These are phyloP conservation scores for Anagrus nilaparvatae DNA, from an alignment of 1,140 invertebrate genomes.

Conservation along the genomic window DNA sequence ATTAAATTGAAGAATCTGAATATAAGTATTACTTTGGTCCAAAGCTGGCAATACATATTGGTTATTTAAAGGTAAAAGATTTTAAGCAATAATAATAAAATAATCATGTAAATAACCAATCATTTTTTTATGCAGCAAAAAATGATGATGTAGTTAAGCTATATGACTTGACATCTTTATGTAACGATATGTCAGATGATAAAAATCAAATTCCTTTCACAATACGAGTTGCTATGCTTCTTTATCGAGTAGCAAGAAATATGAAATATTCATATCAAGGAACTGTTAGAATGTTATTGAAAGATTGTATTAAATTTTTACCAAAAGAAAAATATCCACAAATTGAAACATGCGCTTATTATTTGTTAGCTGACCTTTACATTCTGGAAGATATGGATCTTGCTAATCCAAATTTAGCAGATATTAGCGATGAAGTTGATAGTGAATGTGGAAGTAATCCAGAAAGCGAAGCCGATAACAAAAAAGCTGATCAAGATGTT, in stretches of 20 bases:
- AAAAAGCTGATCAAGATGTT: slow-evolving; percentile 28
- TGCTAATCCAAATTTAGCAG: slow-evolving; percentile 44
- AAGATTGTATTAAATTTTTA: slow-evolving; percentile 69
- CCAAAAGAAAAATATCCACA: slow-evolving; percentile 73
- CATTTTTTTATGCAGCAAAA: slow-evolving; percentile 44
- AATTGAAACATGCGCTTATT: slow-evolving; percentile 80
- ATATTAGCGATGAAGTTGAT: slow-evolving; percentile 42
- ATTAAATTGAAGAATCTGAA: too few species aligned
- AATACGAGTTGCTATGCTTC: slow-evolving; percentile 80
- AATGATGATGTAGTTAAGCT: slow-evolving; percentile 88
- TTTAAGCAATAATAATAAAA: too few species aligned
- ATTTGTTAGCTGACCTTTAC: slow-evolving; percentile 78
- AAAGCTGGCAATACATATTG: slow-evolving; percentile 95
- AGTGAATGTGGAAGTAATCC: slow-evolving; percentile 27
- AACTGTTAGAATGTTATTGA: slow-evolving; percentile 65
- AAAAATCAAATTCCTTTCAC: slow-evolving; percentile 80
- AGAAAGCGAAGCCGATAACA: slow-evolving; percentile 25
- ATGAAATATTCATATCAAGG: slow-evolving; percentile 64
- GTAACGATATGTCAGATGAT: slow-evolving; percentile 50
- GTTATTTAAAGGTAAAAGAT: slow-evolving; percentile 79
- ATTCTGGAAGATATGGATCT: slow-evolving; percentile 66
- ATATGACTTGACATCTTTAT: slow-evolving; percentile 84
- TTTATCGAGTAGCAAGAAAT: slow-evolving; percentile 77
- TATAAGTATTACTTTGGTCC: too few species aligned
- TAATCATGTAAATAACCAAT: slow-evolving; percentile 1